These are phyloP conservation scores for Diorhabda elongata DNA, from an alignment of 1,140 invertebrate species.

Conservation along the genomic window DNA sequence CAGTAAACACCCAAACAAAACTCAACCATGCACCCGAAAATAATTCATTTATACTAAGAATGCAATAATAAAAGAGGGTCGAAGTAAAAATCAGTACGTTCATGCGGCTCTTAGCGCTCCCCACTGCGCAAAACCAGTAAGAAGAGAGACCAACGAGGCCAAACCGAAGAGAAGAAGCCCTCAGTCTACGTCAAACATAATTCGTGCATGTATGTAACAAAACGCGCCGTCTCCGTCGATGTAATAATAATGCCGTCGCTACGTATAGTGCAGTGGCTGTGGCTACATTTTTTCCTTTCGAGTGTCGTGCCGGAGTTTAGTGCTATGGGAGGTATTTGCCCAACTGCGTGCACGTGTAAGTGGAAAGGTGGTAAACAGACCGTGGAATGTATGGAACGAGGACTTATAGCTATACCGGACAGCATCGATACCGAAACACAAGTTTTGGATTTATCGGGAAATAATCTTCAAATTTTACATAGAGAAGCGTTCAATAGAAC, in stretches of 20 bases:
- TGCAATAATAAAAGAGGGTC: slow-evolving; percentile 34
- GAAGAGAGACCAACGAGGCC: slow-evolving; percentile 1
- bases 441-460: slow-evolving; percentile 82
- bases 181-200: slow-evolving; percentile 4
- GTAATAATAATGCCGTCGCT: not conserved
- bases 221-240: not conserved
- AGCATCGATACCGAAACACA: slow-evolving; percentile 82
- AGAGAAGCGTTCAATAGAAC: slow-evolving; percentile 74
- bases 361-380: slow-evolving; percentile 91
- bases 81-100: slow-evolving; percentile 46
- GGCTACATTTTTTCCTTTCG: not conserved
- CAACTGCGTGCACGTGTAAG: slow-evolving; percentile 79
- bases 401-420: slow-evolving; percentile 75
- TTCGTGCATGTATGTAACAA: not conserved
- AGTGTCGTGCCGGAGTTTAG: slow-evolving; percentile 4
- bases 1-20: slow-evolving; percentile 3
- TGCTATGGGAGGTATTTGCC: slow-evolving; percentile 55
- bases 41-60: slow-evolving; percentile 21
- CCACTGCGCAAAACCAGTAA: slow-evolving; percentile 42
- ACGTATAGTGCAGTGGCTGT: slow-evolving; percentile 5
- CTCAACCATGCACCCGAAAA: slow-evolving; percentile 9
- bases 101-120: slow-evolving; percentile 41
- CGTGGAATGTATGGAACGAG: slow-evolving; percentile 79
- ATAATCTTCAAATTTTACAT: slow-evolving; percentile 77
- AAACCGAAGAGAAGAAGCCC: not conserved